Base-by-base conservation (phyloP, 2,888 invertebrate species). In the Siphlonurus alternatus region DNA sequence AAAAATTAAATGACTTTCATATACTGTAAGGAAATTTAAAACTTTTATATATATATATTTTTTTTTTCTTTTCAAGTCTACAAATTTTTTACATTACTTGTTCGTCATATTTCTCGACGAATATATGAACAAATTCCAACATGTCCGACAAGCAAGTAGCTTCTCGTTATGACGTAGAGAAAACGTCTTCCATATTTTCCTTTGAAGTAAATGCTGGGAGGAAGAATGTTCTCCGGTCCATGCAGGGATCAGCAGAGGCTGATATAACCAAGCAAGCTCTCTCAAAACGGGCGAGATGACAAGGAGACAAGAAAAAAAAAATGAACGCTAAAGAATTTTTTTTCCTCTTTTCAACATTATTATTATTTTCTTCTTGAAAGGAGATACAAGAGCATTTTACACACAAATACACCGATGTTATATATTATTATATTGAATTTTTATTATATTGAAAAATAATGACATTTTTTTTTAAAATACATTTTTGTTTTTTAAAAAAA, bases 311-410 rank as follows among this genome's bases (percentile, higher is more conserved):
- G n/a, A n/a, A n/a, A n/a, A n/a, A n/a, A n/a, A n/a, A n/a, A n/a
- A 38, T 5, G 15, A 38, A 38, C 38, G 38, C 15, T 38, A 38
- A 38, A 38, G 38, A 5, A 38, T 38, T 38, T 38, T 38, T 56
- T 56, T 56, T 56, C 56, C 56, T 56, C 56, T 20, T 56, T 51
- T 56, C 7, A 22, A 56, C 56, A 20, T 56, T 56, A 56, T 56
- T 56, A 56, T 56, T n/a, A 56, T 56, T 56, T 56, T 56, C 56
- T 20, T 56, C 56, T n/a, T 56, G 56, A 56, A 56, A 56, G 22
- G 56, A 56, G 56, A 56, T 56, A 56, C 22, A 56, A 56, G 56
- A 38, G 15, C 38, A 15, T 38, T 38, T 38, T 15, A 38, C 38
- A 38, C 38, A 38, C 38, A 38, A 38, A 38, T 38, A 38, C 38